Evolutionary conservation across 2,113 vertebrate genomes (phyloP).

Genomic region (Elephantulus edwardii): DNA sequence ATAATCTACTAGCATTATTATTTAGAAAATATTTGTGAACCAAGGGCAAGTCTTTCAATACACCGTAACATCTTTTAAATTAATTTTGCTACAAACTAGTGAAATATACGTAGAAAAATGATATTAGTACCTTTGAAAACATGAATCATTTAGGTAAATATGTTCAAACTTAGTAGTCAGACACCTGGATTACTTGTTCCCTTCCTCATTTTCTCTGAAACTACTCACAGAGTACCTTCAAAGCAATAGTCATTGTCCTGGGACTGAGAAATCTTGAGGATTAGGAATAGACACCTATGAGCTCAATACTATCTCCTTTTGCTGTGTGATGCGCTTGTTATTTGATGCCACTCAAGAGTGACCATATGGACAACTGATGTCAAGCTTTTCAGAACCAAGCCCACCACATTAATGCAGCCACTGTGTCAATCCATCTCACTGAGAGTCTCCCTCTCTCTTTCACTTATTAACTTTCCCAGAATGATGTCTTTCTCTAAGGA

Average conservation of each 20-base stretch:
- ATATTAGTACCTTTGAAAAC: not conserved
- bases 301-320: too few relatives aligned
- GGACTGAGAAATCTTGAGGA: not conserved
- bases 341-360: too few relatives aligned
- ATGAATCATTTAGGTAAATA: not conserved
- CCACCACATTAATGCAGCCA: too few relatives aligned
- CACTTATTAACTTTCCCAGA: too few relatives aligned
- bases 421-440: too few relatives aligned
- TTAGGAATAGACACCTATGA: not conserved
- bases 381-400: too few relatives aligned
- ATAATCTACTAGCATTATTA: not conserved
- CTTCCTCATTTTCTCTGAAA: not conserved
- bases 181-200: not conserved
- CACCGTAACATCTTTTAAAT: not conserved
- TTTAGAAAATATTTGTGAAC: conserved; percentile 20
- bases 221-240: not conserved
- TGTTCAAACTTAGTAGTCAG: not conserved
- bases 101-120: not conserved
- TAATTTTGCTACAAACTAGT: not conserved
- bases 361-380: too few relatives aligned
- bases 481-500: too few relatives aligned
- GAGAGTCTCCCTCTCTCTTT: too few relatives aligned
- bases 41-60: not conserved
- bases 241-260: not conserved
- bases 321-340: too few relatives aligned